Base-by-base conservation (phyloP, 2,888 invertebrate species). In the Aelia acuminata region DNA sequence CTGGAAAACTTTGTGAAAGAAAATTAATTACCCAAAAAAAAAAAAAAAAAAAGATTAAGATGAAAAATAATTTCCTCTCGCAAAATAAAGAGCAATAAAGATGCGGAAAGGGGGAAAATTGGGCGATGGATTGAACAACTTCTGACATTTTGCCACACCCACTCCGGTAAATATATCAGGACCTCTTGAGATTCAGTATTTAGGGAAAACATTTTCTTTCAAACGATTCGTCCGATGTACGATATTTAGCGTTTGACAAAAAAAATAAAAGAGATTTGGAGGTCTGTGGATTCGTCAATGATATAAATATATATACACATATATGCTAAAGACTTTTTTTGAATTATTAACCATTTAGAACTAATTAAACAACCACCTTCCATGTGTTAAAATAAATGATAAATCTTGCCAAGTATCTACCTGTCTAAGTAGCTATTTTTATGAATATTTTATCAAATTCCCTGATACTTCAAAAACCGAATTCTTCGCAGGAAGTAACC, bases 1-100 rank as follows among this genome's bases (percentile, higher is more conserved):
- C 26, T 43, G 80, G 49, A 80, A 84, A 63, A 88, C 49, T 84
- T 35, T 18, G 80, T 50, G 57, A 88, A 84, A 85, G 75, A 80
- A 80, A 80, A 80, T 22, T 80, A 80, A 80, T 80, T 80, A 80
- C 35, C 75, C 75, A 3, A 80, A 80, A 80, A 80, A 43, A 70
- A 35, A 35, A 35, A 70, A 20, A 20, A 39, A 35, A 13, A 22
- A 43, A 22, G 31, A n/a, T 43, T 18, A 70, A 35, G 18, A 8
- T 3, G 13, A 26, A 26, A 75, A 4, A 80, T 43, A 80, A 80
- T 31, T 15, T 31, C 63, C 3, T 31, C n/a, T 15, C 31, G 63
- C 26, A 80, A 35, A 15, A 75, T 5, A 35, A 20, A 80, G n/a
- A 80, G 22, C 22, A 80, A n/a, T n/a, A n/a, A n/a, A n/a, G n/a